These are phyloP conservation scores for Germaria angustata DNA, from an alignment of 2,888 invertebrate genomes.

Conservation along the genomic window DNA sequence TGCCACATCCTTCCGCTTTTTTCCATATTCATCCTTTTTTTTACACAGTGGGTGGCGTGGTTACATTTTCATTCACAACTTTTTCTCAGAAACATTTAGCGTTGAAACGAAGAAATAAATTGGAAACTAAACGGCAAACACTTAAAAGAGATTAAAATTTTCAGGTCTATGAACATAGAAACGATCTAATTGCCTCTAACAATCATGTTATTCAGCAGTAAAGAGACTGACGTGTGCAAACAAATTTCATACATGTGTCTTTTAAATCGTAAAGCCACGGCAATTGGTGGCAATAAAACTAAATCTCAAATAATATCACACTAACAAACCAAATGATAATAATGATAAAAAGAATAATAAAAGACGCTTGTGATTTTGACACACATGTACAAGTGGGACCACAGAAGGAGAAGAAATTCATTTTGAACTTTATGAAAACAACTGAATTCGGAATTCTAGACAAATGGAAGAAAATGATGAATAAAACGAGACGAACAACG, in stretches of 20 bases:
- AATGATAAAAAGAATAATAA: neutral
- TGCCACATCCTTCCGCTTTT: no score
- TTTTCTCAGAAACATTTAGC: neutral
- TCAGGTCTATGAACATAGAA: no score
- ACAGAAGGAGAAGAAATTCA: constrained; percentile 37
- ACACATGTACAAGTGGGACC: constrained; percentile 8
- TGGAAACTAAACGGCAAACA: constrained; percentile 12
- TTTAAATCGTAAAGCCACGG: neutral
- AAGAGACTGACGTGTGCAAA: constrained; percentile 16
- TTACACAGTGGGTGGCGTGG: no score
- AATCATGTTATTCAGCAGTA: constrained; percentile 7
- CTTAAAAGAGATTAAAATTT: constrained; percentile 50
- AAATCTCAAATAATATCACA: constrained; percentile 45
- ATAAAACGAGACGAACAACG: neutral
- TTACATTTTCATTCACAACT: neutral
- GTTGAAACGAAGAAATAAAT: neutral
- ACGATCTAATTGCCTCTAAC: constrained; percentile 30
- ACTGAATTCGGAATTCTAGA: constrained; percentile 24
- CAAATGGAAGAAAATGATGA: constrained; percentile 37
- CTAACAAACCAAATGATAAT: constrained; percentile 21
- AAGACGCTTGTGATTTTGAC: neutral
- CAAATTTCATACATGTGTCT: neutral
- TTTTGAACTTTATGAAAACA: constrained; percentile 53
- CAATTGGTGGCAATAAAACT: constrained; percentile 58
- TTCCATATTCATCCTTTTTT: no score